Evolutionary conservation across 2,113 vertebrate genomes (phyloP).

Genomic region (Isichthys henryi): DNA sequence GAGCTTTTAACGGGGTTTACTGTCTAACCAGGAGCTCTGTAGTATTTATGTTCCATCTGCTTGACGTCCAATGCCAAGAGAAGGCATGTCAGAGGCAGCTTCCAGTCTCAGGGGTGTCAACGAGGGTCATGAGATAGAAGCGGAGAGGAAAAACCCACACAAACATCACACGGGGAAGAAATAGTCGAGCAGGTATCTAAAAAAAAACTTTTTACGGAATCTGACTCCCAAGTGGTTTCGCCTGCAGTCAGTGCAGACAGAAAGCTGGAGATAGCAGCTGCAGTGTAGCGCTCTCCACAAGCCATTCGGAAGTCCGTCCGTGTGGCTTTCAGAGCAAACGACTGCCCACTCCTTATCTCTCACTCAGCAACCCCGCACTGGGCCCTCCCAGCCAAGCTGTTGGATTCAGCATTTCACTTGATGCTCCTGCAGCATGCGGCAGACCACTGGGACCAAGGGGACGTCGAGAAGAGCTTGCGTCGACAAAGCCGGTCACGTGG

Average conservation of each 20-base stretch:
- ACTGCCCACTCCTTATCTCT: slow-evolving; percentile 22
- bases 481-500: background rate
- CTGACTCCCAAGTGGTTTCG: background rate
- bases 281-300: background rate
- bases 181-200: background rate
- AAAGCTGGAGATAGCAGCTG: background rate
- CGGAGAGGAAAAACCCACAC: background rate
- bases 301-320: background rate
- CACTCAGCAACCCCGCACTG: slow-evolving; percentile 24
- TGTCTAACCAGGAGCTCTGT: background rate
- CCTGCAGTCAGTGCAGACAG: background rate
- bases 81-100: background rate
- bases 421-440: slow-evolving; percentile 38
- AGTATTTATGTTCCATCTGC: background rate
- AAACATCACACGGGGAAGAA: background rate
- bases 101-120: background rate
- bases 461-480: background rate
- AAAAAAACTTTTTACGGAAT: background rate
- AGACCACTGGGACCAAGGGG: background rate
- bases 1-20: background rate
- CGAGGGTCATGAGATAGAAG: background rate
- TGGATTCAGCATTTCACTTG: slow-evolving; percentile 30
- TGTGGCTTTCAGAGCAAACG: slow-evolving; percentile 17
- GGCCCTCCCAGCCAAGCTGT: slow-evolving; percentile 6
- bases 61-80: background rate